Evolutionary conservation across 2,113 vertebrate genomes (phyloP).

Genomic region (Phylloscopus trochilus): DNA sequence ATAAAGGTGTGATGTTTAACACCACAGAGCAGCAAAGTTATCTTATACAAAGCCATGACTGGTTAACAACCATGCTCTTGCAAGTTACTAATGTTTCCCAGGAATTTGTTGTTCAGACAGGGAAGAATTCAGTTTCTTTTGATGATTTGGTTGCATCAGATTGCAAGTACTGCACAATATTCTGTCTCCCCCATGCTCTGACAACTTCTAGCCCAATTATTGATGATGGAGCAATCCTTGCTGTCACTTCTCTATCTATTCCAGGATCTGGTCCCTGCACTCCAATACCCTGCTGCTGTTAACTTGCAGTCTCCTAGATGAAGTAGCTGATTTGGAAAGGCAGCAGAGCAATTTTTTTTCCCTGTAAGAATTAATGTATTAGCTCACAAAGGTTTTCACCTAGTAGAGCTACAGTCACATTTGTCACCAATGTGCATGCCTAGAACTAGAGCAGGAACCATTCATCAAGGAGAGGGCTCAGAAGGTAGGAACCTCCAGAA

Average conservation of each 20-base stretch:
- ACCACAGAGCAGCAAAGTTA: background rate
- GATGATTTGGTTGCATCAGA: background rate
- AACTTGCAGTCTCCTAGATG: background rate
- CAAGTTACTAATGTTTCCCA: background rate
- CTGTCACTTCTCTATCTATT: background rate
- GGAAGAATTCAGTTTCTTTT: background rate
- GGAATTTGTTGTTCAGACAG: background rate
- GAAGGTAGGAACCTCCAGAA: background rate
- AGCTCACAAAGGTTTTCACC: background rate
- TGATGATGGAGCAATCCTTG: background rate
- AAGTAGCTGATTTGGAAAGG: background rate
- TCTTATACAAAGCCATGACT: background rate
- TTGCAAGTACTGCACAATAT: background rate
- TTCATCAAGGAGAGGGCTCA: background rate
- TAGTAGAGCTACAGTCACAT: background rate
- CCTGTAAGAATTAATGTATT: background rate
- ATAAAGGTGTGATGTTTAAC: background rate
- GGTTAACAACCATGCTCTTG: background rate
- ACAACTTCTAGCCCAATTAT: background rate
- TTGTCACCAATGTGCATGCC: background rate
- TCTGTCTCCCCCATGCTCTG: background rate
- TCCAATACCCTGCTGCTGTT: background rate
- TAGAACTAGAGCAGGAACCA: background rate
- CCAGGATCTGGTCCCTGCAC: background rate
- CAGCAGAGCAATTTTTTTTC: background rate